phyloP scores from a whole-genome alignment of 1,140 invertebrate genomes.

The Diorhabda elongata region DNA sequence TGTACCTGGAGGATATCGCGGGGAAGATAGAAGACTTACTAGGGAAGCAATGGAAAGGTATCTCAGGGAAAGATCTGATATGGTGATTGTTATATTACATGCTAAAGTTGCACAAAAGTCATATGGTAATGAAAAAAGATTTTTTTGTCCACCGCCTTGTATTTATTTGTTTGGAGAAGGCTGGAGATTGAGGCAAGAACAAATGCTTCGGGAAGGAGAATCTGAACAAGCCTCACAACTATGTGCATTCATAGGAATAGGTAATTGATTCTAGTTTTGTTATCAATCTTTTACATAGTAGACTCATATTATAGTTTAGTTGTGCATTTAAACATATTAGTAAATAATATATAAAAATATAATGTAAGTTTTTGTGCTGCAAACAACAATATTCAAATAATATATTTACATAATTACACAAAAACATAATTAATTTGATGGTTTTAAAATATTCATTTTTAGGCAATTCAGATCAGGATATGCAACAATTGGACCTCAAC shows the following conservation, averaged over 20 bases:
- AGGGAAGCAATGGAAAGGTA: constrained; percentile 97
- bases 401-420: not conserved
- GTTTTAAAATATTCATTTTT: not conserved
- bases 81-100: constrained; percentile 95
- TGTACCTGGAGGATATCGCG: constrained; percentile 62
- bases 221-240: constrained; percentile 86
- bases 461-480: constrained; percentile 92
- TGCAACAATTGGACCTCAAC: constrained; percentile 97
- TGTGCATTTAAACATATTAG: too few species aligned
- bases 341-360: not conserved
- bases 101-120: constrained; percentile 99
- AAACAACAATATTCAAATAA: not conserved
- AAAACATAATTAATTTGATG: not conserved
- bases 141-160: constrained; percentile 99
- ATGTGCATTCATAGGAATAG: constrained; percentile 98
- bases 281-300: too few species aligned
- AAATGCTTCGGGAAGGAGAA: constrained; percentile 84
- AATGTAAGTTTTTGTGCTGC: not conserved
- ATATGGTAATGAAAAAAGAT: constrained; percentile 99
- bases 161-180: constrained; percentile 98
- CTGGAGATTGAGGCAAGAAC: constrained; percentile 90
- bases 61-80: constrained; percentile 87
- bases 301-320: too few species aligned
- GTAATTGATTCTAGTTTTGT: constrained; percentile 40
- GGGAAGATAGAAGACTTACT: constrained; percentile 80